These are phyloP conservation scores for Aleiodes alternator DNA, from an alignment of 2,888 invertebrate species.

Conservation along the genomic window DNA sequence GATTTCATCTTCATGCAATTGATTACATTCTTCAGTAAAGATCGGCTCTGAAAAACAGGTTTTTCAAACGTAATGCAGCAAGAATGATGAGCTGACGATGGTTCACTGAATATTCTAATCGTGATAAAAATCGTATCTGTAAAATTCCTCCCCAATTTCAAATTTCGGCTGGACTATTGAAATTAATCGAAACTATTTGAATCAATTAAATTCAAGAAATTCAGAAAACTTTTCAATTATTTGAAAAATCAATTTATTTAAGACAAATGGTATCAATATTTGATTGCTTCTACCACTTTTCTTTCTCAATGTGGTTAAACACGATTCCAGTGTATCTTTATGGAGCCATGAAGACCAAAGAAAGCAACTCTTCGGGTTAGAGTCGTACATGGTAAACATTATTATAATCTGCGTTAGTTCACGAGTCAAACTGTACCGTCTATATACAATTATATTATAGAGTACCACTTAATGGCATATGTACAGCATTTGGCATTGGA, in stretches of 20 bases:
- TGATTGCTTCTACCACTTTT: no score
- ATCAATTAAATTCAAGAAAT: no score
- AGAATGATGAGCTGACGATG: conserved; percentile 13
- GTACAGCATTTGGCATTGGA: conserved; percentile 19
- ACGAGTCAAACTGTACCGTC: conserved; percentile 16
- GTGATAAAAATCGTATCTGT: conserved; percentile 2
- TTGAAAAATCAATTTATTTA: no score
- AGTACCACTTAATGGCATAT: conserved; percentile 48
- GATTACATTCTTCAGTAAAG: conserved; percentile 17
- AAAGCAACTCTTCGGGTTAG: conserved; percentile 55
- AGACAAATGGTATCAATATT: no score
- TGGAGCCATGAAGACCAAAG: conserved; percentile 64
- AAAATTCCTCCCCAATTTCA: not conserved
- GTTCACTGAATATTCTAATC: conserved; percentile 12
- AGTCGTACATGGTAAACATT: conserved; percentile 65
- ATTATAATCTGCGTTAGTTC: conserved; percentile 64
- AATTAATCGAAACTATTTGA: no score
- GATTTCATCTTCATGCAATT: not conserved
- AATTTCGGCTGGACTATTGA: no score
- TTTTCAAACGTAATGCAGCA: not conserved
- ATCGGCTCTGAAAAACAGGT: conserved; percentile 4
- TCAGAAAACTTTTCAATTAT: no score
- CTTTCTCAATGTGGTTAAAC: conserved; percentile 55
- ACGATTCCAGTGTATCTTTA: conserved; percentile 66
- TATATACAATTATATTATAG: conserved; percentile 60